Evolutionary conservation across 2,888 invertebrate species (phyloP), one percentile per base, ranked within the genome.

Genomic region (Drosophila recens): DNA sequence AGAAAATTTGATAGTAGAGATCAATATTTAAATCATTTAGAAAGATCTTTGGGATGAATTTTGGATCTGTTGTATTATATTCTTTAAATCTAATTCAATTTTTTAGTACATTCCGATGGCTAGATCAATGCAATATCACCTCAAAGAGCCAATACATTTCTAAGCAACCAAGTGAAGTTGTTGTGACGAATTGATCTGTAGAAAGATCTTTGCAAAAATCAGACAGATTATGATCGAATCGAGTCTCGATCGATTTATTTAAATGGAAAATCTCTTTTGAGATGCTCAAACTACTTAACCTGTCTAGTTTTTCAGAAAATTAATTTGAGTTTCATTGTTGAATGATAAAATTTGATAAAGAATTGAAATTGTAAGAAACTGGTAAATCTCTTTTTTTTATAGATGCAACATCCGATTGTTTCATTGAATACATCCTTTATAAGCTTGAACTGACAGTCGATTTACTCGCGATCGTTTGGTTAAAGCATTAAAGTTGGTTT

Each of bases 401-500:
- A 8, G 11, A 17, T 34, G 23, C 4, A 27, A 34, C 20, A 34
- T 51, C 20, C 20, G n/a, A 13, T 51, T 23, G n/a, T 1, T 34
- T 20, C n/a, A 51, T 23, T 34, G 5, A 3, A 1, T 23, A 56
- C 56, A 56, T 56, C 56, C 56, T 43, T 43, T n/a, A 30, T 43
- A 9, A 13, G 17, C 17, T n/a, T 56, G 3, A 56, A n/a, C 1
- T 8, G 43, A 34, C 33, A 8, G 10, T 45, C 2, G 30, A 40
- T 20, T 34, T 20, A 34, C 17, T 20, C 34, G 34, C 51, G 34
- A 51, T 51, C 51, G 4, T 51, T 20, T 33, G 13, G 56, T 3
- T 11, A 1, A 27, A n/a, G 5, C 40, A 54, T 43, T 45, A 20
- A 34, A 45, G 59, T 53, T 61, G 53, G 52, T 77, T 77, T 79